Evolutionary conservation across 2,797 vertebrate genomes (phyloP), one percentile per base, ranked within the genome.

Genomic region (Sebastes vulpes): DNA sequence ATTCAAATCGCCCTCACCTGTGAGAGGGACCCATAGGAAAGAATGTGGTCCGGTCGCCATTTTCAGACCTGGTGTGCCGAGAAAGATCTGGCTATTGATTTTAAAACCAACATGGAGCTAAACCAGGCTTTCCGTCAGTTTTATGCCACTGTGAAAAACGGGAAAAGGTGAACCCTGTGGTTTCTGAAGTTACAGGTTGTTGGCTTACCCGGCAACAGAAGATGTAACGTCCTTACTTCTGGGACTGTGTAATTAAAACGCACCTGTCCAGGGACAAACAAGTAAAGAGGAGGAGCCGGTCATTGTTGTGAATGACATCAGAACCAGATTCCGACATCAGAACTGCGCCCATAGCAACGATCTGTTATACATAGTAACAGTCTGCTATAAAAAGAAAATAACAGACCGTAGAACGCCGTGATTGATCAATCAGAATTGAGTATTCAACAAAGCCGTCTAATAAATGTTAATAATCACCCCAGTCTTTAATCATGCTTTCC

Each of bases 41-140:
- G 11, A 50, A 14, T 7, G 14, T 28, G 25, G 25, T 16, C 16
- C 1, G 1, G 1, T 18, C 0, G 21, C 11, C 28, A 1, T n/a
- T 1, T 58, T 59, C 57, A 59, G 20, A 35, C 11, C 6, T 16
- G 6, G 6, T 21, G 59, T 61, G 59, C 59, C 6, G 18, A 29
- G 18, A 35, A 61, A 12, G 31, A 63, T 42, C 60, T 25, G 21
- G 14, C 14, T 16, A 3, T 42, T 48, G 23, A 48, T n/a, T 48
- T 38, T 63, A 42, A 38, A 63, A 16, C 32, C 5, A 28, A 65
- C 25, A 48, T 48, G 38, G 5, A 26, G 14, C 21, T 63, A 25
- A 16, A 63, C 12, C 20, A 42, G 12, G 20, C 2, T 25, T 26
- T 26, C 25, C 4, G 1, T 23, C 20, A 61, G 60, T 63, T 42